Base-by-base conservation (phyloP, 2,113 vertebrate genomes). In the Oncorhynchus gorbuscha region DNA sequence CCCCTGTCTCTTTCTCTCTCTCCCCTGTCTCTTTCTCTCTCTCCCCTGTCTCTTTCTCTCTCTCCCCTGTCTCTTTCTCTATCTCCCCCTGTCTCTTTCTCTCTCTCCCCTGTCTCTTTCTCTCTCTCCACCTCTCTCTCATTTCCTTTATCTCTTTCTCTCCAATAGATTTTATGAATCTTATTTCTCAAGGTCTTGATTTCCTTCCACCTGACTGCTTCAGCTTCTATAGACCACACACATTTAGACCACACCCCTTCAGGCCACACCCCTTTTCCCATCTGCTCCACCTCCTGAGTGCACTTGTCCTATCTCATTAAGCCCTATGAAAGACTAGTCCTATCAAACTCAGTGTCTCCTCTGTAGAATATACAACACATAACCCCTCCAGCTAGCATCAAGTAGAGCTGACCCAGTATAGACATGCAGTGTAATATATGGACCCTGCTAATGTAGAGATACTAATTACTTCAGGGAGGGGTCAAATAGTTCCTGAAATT, bases 181-280 rank as follows among this genome's bases (percentile, higher is more conserved):
- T 14, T 61, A 61, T 61, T 61, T 22, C 59, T 22, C 59, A 91
- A 90, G 90, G 89, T 78, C 45, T 39, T 39, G 8, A 39, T 90
- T 88, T 92, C 91, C 91, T 87, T 90, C 77, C 88, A 49, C 87
- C 78, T 88, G 88, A 87, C 88, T 89, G 89, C 87, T 86, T 90
- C 87, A 82, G 76, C 84, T 89, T 84, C 84, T 84, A 87, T 90
- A 87, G 84, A 85, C 87, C 8, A 2, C 39, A 39, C 39, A 8
- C 39, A 3, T 13, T 35, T 91, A 87, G 84, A 85, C 87, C 83
- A 73, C 71, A 62, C 67, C 65, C n/a, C 8, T 2, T 9, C 7
- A 9, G 39, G 8, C 8, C 39, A 39, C 39, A 39, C 7, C 8
- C 39, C 9, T 5, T 18, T 30, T 0, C 86, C 3, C 86, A 86